Base-by-base conservation (phyloP, 2,888 invertebrate genomes). In the Napeogenes sylphis region DNA sequence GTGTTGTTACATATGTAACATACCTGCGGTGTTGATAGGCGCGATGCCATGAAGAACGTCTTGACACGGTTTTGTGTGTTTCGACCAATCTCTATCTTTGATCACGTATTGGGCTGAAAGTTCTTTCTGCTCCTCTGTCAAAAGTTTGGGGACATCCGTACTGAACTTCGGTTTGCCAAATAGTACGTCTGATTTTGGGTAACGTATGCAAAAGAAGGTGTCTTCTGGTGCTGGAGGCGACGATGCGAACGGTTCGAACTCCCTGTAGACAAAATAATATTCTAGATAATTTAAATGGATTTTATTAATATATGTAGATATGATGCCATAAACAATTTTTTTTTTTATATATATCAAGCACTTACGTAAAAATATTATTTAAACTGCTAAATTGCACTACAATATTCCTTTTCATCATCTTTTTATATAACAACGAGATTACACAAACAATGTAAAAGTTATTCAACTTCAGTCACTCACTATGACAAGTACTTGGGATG, bases 171-270 rank as follows among this genome's bases (percentile, higher is more conserved):
- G 65, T 63, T 84, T 83, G 14, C 84, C 83, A 62, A 88, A 85
- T 55, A 90, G 64, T n/a, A 72, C 77, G 45, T 89, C 84, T 6
- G 85, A 76, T 73, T 83, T 91, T 13, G 93, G 93, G 78, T 94
- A 94, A 58, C 93, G 92, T 71, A 94, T 92, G 78, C 92, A 92
- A 80, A 94, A 93, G 79, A 95, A 95, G 59, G 93, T 93, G 75
- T 95, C 95, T 81, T 95, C 95, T 53, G 94, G 92, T 35, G 94
- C 92, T 2, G 95, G 95, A 30, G 95, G 95, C 21, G 95, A 95
- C 70, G 79, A 78, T 42, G 90, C 82, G 68, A 91, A 91, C 45
- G 87, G 85, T 68, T 91, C 90, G 68, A 87, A 91, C 57, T 90
- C 91, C 73, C 91, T 91, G 85, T 47, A 70, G 72, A 77, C 67